Percentiles rank a stretch among this genome's conserved stretches.
phyloP scores from a whole-genome alignment of 2,113 vertebrate species.

The Melanotaenia duboulayi region DNA sequence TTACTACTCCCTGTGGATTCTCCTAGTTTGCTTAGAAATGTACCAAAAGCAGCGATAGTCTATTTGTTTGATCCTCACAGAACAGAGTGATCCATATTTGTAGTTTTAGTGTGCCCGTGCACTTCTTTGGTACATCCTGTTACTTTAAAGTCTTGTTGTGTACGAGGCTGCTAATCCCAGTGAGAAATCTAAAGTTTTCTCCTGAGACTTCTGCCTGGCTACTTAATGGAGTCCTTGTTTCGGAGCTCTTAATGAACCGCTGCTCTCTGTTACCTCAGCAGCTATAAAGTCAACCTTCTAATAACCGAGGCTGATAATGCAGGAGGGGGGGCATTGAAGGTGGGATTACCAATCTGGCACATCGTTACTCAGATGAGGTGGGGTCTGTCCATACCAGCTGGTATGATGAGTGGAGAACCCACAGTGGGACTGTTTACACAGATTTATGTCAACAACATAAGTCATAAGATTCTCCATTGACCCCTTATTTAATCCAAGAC shows the following conservation, averaged over 20 bases:
- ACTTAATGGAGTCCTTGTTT: slow-evolving; percentile 51
- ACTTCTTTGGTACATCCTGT: background rate
- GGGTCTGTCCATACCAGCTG: too few species aligned
- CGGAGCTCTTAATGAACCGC: slow-evolving; percentile 56
- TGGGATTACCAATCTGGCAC: too few species aligned
- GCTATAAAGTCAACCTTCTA: slow-evolving; percentile 58
- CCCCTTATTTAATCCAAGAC: too few species aligned
- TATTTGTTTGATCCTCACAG: background rate
- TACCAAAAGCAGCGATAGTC: too few species aligned
- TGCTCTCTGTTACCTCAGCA: slow-evolving; percentile 55
- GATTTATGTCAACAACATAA: background rate
- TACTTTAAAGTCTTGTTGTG: background rate
- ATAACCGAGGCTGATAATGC: slow-evolving; percentile 58
- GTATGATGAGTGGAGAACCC: too few species aligned
- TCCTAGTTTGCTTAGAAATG: too few species aligned
- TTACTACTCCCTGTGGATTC: too few species aligned
- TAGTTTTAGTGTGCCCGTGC: background rate
- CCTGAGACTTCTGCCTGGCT: background rate
- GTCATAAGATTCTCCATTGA: too few species aligned
- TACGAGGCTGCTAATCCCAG: background rate
- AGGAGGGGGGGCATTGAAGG: background rate
- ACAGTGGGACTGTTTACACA: background rate
- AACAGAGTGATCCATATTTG: background rate
- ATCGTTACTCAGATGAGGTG: background rate
- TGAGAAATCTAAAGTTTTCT: slow-evolving; percentile 2